A percentile compares a stretch with the other conserved stretches of the same genome.
Conservation (phyloP, 2,888 invertebrate genomes). For the Protonemura montana region DNA sequence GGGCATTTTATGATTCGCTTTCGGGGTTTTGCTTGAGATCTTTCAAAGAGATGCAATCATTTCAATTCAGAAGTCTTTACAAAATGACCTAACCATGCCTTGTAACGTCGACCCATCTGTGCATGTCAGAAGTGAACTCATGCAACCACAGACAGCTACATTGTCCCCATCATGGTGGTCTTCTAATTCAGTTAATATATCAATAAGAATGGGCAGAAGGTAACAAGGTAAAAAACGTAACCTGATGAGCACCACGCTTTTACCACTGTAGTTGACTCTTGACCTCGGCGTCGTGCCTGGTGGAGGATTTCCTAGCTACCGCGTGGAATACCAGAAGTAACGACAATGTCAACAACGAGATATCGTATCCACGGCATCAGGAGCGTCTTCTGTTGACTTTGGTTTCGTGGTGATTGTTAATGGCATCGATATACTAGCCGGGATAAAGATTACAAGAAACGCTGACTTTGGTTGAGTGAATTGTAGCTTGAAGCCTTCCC, state of each 20-base stretch:
- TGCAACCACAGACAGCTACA: background rate
- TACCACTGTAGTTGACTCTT: conserved; percentile 3
- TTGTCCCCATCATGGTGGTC: background rate
- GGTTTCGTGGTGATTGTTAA: background rate
- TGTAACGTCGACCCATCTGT: background rate
- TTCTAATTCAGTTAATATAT: background rate
- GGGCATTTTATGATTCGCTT: background rate
- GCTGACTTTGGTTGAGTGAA: background rate
- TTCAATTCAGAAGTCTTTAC: background rate
- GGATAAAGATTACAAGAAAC: background rate
- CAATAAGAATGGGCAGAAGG: background rate
- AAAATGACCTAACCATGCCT: background rate
- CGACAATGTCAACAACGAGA: background rate
- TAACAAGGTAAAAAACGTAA: no score
- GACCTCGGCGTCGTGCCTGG: background rate
- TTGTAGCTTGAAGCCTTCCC: background rate
- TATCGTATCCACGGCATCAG: background rate
- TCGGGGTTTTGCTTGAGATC: background rate
- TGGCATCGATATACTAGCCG: background rate
- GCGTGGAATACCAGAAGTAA: background rate
- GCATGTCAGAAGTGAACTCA: background rate
- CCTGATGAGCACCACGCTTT: background rate
- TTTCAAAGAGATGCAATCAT: background rate
- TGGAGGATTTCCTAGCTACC: background rate
- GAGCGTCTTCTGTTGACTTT: background rate